Evolutionary conservation across 2,113 vertebrate species (phyloP), one percentile per base, ranked within the genome.

Genomic region (Spermophilus dauricus): DNA sequence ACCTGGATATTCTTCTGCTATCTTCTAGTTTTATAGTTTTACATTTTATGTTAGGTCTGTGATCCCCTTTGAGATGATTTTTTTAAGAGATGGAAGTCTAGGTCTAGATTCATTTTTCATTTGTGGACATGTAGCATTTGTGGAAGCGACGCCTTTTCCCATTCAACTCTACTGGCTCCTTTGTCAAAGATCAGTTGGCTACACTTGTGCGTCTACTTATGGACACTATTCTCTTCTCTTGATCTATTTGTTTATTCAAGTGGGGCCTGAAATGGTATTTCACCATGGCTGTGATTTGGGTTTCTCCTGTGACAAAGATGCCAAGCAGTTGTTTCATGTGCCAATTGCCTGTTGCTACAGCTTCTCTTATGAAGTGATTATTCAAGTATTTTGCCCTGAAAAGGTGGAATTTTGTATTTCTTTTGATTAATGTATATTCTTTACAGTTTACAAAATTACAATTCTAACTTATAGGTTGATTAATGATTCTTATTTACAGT

Each of bases 291-390:
- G 84, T 76, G 42, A 84, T n/a, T 56, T 76, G 30, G 6, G 32
- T 92, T 95, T 87, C 75, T 81, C 83, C 63, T 56, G 86, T 53
- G 24, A 87, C 24, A 75, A 48, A 87, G 39, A 48, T 58, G 10
- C 22, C 48, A 37, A 83, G 48, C 17, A 75, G 1, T 53, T 53
- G 75, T 92, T 88, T 88, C 37, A 26, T 48, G 48, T 51, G 48
- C 48, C 48, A 51, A 51, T 51, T 51, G 58, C 26, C 30, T 8
- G 1, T 48, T 8, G 26, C 48, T 18, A 5, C 56, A 56, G 22
- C 24, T 65, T 92, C 34, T 91, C 73, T 80, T 22, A 17, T 65
- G 56, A 75, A 65, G 16, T 30, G 42, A 80, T 45, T 53, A 56
- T 80, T 75, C 77, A 82, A 24, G 5, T 53, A 56, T 92, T 70